These are phyloP conservation scores for Margaritifera margaritifera DNA, from an alignment of 2,888 invertebrate genomes.

Conservation along the genomic window DNA sequence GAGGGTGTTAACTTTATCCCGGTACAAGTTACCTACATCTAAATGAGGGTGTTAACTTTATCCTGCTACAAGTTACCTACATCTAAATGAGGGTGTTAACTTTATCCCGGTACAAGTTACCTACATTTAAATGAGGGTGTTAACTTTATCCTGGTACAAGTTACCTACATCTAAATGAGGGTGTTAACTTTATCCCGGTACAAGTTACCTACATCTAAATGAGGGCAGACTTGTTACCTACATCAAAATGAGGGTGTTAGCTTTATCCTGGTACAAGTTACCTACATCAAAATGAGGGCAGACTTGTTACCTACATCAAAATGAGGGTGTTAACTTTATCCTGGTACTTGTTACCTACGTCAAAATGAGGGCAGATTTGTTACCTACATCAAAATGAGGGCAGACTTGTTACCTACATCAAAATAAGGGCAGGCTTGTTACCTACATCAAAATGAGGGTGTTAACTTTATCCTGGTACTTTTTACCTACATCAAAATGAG, in stretches of 20 bases:
- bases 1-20: background rate
- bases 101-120: no score
- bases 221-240: background rate
- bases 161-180: no score
- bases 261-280: background rate
- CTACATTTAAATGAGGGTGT: no score
- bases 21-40: no score
- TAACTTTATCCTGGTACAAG: no score
- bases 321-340: background rate
- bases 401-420: background rate
- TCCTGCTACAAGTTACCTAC: no score
- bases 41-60: no score
- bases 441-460: no score
- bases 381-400: no score
- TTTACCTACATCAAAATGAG: no score
- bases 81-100: no score
- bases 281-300: background rate
- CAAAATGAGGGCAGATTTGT: background rate
- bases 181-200: background rate
- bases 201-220: background rate
- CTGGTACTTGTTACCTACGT: background rate
- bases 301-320: background rate
- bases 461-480: no score
- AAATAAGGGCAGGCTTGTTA: background rate
- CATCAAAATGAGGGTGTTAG: background rate